Conservation (phyloP, 2,888 invertebrate genomes). For the Dynastes grantii region DNA sequence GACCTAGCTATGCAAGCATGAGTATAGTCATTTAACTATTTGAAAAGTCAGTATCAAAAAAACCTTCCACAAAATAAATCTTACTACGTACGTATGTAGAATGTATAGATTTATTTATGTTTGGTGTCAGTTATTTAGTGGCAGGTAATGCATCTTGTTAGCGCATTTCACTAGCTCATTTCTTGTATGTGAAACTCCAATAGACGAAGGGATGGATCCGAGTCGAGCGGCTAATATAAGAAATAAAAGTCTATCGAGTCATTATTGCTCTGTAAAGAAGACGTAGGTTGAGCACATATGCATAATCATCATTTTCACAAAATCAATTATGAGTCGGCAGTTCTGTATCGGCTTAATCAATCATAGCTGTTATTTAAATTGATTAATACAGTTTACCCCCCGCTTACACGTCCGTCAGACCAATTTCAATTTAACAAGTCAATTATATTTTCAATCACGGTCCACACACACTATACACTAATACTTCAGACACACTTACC, state of each 20-base stretch:
- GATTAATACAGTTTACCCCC: slow-evolving; percentile 67
- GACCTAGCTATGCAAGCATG: too few species aligned
- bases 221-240: slow-evolving; percentile 53
- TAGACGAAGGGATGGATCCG: slow-evolving; percentile 34
- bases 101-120: not conserved
- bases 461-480: slow-evolving; percentile 25
- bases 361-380: slow-evolving; percentile 68
- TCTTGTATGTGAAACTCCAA: not conserved
- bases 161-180: slow-evolving; percentile 1
- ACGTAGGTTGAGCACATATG: slow-evolving; percentile 50
- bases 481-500: slow-evolving; percentile 16
- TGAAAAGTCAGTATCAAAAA: too few species aligned
- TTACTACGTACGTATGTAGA: not conserved
- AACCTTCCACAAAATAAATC: too few species aligned
- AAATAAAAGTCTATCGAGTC: slow-evolving; percentile 54
- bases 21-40: too few species aligned
- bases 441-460: slow-evolving; percentile 66
- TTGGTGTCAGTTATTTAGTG: slow-evolving; percentile 33
- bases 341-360: slow-evolving; percentile 69
- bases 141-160: slow-evolving; percentile 37
- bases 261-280: slow-evolving; percentile 46
- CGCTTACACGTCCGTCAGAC: slow-evolving; percentile 66
- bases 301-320: slow-evolving; percentile 61
- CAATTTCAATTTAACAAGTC: slow-evolving; percentile 71
- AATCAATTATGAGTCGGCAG: slow-evolving; percentile 67